Base-by-base conservation (phyloP, 2,797 vertebrate genomes). In the Crypturellus tataupa region DNA sequence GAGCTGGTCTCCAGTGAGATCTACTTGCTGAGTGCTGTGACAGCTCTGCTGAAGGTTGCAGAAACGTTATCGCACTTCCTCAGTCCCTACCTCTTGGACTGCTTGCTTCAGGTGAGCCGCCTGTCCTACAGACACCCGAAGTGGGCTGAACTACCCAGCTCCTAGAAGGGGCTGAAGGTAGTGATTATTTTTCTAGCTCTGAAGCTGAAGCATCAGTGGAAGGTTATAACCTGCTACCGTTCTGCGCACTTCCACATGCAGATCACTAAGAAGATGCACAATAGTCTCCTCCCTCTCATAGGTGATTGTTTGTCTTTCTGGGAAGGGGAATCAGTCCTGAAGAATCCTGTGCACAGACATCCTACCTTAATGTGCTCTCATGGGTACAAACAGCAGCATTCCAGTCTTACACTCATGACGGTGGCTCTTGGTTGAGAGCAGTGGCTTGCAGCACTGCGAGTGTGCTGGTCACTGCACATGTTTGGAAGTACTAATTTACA, bases 21-120 rank as follows among this genome's bases (percentile, higher is more conserved):
- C 80, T 99, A 99, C 90, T 97, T 99, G 95, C 98, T 99, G 95
- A 99, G 99, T 10, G 98, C 98, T 0, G 94, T 99, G 93, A 99
- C 99, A 1, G 98, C 99, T 42, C 97, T 99, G 23, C 98, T 99
- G 80, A 98, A 98, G 12, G 98, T 99, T 35, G 85, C 98, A 0
- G 99, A 99, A 96, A 99, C 99, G 0, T 97, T 99, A 51, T 98
- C 99, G 0, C 98, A 99, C 95, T 99, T 99, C 97, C 98, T 99
- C 84, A 99, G 99, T 97, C 99, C 99, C 6, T 99, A 99, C 90
- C 98, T 99, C 69, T 97, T 98, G 85, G 98, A 98, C 15, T 95
- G 97, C 19, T 90, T 99, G 60, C 84, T 96, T 25, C 98, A 98
- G 98, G 98, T 98, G 59, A 95, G 97, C 80, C 40, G 0, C 58